Evolutionary conservation across 2,113 vertebrate genomes (phyloP).

Genomic region (Otocyon megalotis): DNA sequence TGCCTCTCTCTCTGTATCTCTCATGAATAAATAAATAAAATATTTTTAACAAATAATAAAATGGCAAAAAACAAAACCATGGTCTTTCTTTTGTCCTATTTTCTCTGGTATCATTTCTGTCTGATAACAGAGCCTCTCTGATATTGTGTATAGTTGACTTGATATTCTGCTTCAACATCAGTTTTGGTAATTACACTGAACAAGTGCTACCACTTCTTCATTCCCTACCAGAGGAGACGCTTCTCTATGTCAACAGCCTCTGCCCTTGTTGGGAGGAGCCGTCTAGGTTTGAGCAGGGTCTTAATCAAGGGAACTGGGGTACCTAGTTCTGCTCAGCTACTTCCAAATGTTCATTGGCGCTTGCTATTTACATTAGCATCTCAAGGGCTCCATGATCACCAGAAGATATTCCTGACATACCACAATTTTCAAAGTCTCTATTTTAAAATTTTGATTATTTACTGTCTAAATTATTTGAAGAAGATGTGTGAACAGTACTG

Average conservation of each 20-base stretch:
- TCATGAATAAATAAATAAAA: too few relatives aligned
- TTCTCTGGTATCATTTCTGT: background rate
- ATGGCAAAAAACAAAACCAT: background rate
- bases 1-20: too few relatives aligned
- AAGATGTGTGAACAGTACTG: background rate
- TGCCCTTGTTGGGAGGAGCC: background rate
- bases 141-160: background rate
- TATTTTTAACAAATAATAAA: background rate
- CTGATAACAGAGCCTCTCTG: background rate
- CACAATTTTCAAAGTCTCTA: background rate
- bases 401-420: background rate
- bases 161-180: background rate
- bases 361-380: background rate
- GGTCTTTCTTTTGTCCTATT: background rate
- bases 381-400: background rate
- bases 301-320: background rate
- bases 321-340: background rate
- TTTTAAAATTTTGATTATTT: background rate
- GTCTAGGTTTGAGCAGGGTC: background rate
- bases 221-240: rapidly evolving
- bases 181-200: rapidly evolving
- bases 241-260: background rate
- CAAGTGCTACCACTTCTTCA: too few relatives aligned
- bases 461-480: background rate
- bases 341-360: background rate